Conservation (phyloP, 2,888 invertebrate genomes). For the Lapara coniferarum region DNA sequence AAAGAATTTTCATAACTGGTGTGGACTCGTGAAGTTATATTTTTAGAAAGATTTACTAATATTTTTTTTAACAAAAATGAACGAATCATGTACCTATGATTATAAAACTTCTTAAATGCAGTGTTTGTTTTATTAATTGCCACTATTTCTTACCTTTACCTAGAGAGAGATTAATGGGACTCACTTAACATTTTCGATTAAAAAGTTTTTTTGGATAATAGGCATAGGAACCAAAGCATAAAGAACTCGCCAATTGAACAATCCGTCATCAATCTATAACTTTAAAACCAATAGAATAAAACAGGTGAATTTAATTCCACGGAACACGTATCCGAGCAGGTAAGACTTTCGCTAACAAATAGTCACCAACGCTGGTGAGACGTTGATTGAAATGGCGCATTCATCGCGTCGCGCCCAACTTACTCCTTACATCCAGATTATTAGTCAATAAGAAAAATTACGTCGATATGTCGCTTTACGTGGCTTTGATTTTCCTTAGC, state of each 20-base stretch:
- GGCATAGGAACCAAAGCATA: too few species aligned
- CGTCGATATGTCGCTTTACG: conserved; percentile 18
- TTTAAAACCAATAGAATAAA: background rate
- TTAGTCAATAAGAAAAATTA: conserved; percentile 45
- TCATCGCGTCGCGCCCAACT: conserved; percentile 54
- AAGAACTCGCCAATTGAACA: too few species aligned
- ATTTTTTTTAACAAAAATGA: too few species aligned
- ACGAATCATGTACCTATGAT: background rate
- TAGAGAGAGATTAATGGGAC: too few species aligned
- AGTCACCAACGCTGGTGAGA: conserved; percentile 49
- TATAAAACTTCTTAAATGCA: background rate
- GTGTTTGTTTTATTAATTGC: too few species aligned
- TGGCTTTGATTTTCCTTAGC: background rate
- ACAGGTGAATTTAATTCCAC: conserved; percentile 2
- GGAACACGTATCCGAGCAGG: conserved; percentile 34
- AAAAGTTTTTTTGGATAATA: too few species aligned
- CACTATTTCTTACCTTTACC: too few species aligned
- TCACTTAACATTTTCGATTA: too few species aligned
- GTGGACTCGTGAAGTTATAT: too few species aligned
- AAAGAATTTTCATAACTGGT: too few species aligned
- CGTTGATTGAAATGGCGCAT: conserved; percentile 67
- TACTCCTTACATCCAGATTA: conserved; percentile 63
- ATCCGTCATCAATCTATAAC: background rate
- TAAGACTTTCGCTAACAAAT: conserved; percentile 59
- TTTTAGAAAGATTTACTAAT: too few species aligned